These are phyloP conservation scores for Phallusia fumigata DNA, from an alignment of 23 tunicate species.

Conservation along the genomic window DNA sequence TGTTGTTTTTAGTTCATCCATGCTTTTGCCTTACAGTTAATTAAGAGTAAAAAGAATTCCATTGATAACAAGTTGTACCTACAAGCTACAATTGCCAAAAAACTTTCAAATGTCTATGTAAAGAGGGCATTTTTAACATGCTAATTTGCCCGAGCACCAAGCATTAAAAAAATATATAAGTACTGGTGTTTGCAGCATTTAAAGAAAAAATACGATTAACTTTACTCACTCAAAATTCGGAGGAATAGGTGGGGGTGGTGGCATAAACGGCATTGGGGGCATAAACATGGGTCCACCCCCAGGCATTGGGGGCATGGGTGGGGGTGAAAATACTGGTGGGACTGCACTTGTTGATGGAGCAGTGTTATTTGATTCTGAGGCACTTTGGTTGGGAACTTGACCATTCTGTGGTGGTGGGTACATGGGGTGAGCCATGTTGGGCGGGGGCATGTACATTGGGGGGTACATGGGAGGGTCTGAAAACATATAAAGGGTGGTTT, in stretches of 20 bases:
- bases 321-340: slow-evolving; percentile 15
- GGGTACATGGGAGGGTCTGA: slow-evolving; percentile 48
- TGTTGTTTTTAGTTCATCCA: too few species aligned
- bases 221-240: slow-evolving; percentile 46
- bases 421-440: slow-evolving; percentile 24
- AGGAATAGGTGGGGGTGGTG: slow-evolving; percentile 79
- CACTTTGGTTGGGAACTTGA: slow-evolving; percentile 5
- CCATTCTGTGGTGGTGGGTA: background rate
- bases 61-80: too few species aligned
- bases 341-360: slow-evolving; percentile 15
- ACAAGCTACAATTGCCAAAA: too few species aligned
- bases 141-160: too few species aligned
- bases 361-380: slow-evolving; percentile 19
- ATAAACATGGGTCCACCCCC: slow-evolving; percentile 25
- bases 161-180: too few species aligned
- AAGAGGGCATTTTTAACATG: too few species aligned
- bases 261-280: slow-evolving; percentile 47
- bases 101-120: too few species aligned
- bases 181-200: too few species aligned
- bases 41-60: too few species aligned
- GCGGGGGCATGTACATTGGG: slow-evolving; percentile 33
- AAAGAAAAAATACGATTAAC: too few species aligned
- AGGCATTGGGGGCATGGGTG: slow-evolving; percentile 38
- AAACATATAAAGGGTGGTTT: background rate
- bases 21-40: too few species aligned